Percentiles rank a stretch among this genome's conserved stretches.
Evolutionary conservation across 2,113 vertebrate genomes (phyloP).

Genomic region (Excalfactoria chinensis): DNA sequence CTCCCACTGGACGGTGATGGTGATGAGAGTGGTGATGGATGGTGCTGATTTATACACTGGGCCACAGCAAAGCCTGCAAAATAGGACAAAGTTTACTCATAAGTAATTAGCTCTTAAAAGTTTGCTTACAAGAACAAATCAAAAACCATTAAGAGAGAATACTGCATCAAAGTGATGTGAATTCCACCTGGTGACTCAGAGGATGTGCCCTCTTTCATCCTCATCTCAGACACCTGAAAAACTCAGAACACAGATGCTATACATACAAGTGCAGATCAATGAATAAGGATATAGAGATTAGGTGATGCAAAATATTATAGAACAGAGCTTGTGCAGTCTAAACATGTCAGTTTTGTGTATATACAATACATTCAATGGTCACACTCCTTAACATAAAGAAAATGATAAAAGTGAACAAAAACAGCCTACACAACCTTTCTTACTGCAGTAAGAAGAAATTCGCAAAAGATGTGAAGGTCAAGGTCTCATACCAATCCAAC

Average conservation of each 20-base stretch:
- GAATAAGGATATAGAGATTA: background rate
- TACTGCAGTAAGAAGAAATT: no score
- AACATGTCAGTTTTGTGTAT: background rate
- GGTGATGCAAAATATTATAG: background rate
- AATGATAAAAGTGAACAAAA: background rate
- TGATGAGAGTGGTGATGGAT: conserved; percentile 83
- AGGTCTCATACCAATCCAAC: background rate
- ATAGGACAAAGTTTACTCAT: background rate
- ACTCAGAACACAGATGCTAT: background rate
- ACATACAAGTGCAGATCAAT: background rate
- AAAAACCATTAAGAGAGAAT: background rate
- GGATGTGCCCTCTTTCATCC: background rate
- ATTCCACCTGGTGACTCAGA: background rate
- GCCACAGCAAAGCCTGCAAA: conserved; percentile 94
- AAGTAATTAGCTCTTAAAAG: background rate
- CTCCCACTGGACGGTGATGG: conserved; percentile 88
- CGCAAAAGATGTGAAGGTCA: background rate
- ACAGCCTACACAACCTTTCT: background rate
- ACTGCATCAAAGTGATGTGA: background rate
- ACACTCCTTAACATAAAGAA: background rate
- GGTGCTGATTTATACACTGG: conserved; percentile 90
- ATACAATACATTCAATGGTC: background rate
- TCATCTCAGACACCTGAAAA: background rate
- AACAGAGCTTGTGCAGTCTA: background rate
- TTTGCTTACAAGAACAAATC: background rate